Evolutionary conservation across 2,797 vertebrate genomes (phyloP), one percentile per base, ranked within the genome.

Genomic region (Pipistrellus pygmaeus): DNA sequence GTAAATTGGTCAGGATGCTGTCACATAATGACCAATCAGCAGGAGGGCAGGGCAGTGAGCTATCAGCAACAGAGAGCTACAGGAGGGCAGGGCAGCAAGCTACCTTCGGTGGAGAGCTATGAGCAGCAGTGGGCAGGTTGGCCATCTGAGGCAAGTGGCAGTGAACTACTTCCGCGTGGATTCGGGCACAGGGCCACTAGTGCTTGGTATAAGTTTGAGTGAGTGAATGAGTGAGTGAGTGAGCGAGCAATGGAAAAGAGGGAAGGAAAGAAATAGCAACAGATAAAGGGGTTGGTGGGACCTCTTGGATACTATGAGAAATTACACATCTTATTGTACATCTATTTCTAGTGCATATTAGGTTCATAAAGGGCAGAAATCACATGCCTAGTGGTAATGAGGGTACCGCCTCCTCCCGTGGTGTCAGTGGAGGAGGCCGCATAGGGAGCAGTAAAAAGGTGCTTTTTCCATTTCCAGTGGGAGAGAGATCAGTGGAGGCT

Each of bases 321-420:
- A 88, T 75, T 78, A 5, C 73, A 57, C 8, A 60, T 85, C 46
- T 95, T 32, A 90, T 75, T 94, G 55, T 91, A 78, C 44, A 83
- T 85, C 72, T 78, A 27, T 88, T 94, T 91, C 73, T 85, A 78
- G 41, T 57, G 53, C 30, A 30, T 78, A 23, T 55, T 95, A 94
- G 21, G 23, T 91, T 88, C 71, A 91, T 93, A 93, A 95, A 94
- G 18, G 35, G 23, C 76, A 93, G 41, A 93, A 48, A 14, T 62
- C 60, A 62, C 60, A 30, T 30, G 27, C 9, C 13, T 35, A 78
- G 44, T 32, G 44, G 41, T 90, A 71, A 88, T 93, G 69, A 72
- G 41, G 27, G n/a, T 27, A 69, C 48, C 12, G 62, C 48, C 53
- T 41, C 9, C 13, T 14, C 89, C 32, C 2, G 1, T 85, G 69